phyloP scores from a whole-genome alignment of 2,797 vertebrate species.

The Sternarchorhynchus goeldii region DNA sequence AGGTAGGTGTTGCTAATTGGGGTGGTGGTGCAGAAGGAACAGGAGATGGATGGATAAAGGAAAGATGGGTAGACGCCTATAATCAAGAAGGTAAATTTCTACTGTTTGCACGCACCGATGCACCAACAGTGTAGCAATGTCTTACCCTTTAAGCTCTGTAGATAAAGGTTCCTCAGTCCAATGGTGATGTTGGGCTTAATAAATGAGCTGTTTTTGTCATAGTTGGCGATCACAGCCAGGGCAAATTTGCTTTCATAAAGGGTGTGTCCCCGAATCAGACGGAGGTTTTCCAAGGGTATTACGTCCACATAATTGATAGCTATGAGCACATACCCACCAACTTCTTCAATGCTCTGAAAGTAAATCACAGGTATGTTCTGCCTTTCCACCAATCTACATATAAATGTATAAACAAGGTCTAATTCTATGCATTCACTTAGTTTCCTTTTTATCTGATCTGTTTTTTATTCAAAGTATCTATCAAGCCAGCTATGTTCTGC shows the following conservation, averaged over 20 bases:
- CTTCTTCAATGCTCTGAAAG: slow-evolving; percentile 87
- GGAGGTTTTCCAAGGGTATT: slow-evolving; percentile 84
- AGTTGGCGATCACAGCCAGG: slow-evolving; percentile 86
- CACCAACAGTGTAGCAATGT: neutral
- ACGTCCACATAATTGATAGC: slow-evolving; percentile 81
- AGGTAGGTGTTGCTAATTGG: too few species aligned
- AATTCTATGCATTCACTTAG: neutral
- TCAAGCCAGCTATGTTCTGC: neutral
- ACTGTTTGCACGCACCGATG: too few species aligned
- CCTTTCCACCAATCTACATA: neutral
- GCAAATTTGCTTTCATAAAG: slow-evolving; percentile 80
- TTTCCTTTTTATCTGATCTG: neutral
- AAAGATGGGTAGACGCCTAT: too few species aligned
- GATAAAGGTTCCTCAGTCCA: slow-evolving; percentile 79
- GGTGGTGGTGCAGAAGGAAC: too few species aligned
- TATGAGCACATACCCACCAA: slow-evolving; percentile 90
- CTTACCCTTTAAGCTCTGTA: slow-evolving; percentile 83
- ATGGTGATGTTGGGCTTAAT: slow-evolving; percentile 56
- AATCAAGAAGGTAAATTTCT: too few species aligned
- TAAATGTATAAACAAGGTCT: neutral
- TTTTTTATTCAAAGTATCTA: neutral
- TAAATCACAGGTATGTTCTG: slow-evolving; percentile 1
- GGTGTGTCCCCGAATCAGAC: slow-evolving; percentile 87
- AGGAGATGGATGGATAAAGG: too few species aligned
- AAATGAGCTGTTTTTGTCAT: slow-evolving; percentile 61